phyloP scores from a whole-genome alignment of 2,888 invertebrate species.

The Lamellibrachia columna region DNA sequence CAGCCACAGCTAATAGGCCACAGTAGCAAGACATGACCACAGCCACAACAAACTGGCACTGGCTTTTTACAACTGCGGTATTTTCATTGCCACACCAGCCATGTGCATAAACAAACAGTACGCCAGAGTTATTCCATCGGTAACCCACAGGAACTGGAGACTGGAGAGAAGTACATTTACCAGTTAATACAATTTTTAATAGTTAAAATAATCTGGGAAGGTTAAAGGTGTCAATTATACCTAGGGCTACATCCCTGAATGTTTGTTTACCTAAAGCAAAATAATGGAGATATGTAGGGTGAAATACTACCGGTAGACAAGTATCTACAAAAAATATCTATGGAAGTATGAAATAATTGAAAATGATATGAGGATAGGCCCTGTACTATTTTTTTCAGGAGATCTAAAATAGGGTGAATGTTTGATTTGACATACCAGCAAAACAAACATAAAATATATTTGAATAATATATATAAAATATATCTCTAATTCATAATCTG shows the following conservation, averaged over 20 bases:
- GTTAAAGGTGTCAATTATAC: not conserved
- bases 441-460: not conserved
- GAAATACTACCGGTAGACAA: not conserved
- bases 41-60: not conserved
- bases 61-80: not conserved
- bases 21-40: not conserved
- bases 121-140: no score
- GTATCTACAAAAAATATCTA: not conserved
- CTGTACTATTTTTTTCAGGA: not conserved
- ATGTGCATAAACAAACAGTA: not conserved
- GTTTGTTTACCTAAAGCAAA: not conserved
- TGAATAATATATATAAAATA: not conserved
- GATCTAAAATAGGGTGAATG: not conserved
- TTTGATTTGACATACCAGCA: not conserved
- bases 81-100: not conserved
- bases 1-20: slow-evolving; percentile 11
- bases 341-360: not conserved
- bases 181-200: not conserved
- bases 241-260: not conserved
- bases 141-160: not conserved
- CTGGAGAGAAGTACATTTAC: not conserved
- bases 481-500: not conserved
- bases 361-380: not conserved
- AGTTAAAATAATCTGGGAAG: not conserved
- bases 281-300: not conserved